Percentiles rank a stretch among this genome's conserved stretches.
These are phyloP conservation scores for Scolopax bukidnonensis DNA, from an alignment of 2,797 vertebrate species.

Conservation along the genomic window DNA sequence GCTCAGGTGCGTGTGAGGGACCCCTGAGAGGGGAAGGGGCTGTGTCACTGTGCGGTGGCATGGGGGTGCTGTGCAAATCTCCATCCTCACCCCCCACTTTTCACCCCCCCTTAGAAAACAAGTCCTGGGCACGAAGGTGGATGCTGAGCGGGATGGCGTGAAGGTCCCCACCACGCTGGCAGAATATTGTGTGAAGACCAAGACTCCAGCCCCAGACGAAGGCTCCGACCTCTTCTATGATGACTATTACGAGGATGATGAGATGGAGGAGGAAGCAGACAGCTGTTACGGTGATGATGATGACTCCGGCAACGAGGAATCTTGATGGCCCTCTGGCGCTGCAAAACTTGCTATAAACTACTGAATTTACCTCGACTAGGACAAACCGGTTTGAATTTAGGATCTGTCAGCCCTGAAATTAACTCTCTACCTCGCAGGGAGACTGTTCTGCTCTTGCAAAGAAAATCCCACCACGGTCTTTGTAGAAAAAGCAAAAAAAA, in stretches of 20 bases:
- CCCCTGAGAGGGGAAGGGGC: background rate
- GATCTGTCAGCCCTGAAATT: conserved; percentile 51
- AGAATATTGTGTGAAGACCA: conserved; percentile 94
- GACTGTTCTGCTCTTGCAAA: conserved; percentile 47
- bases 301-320: conserved; percentile 93
- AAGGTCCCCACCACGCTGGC: conserved; percentile 95
- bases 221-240: conserved; percentile 95
- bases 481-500: conserved; percentile 21
- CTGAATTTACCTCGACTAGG: conserved; percentile 74
- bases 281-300: conserved; percentile 92
- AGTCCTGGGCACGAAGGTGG: conserved; percentile 91
- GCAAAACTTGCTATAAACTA: conserved; percentile 52
- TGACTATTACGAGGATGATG: conserved; percentile 92
- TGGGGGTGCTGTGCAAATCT: background rate
- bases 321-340: conserved; percentile 79
- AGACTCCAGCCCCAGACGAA: conserved; percentile 88
- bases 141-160: conserved; percentile 91
- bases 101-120: conserved; percentile 84
- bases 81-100: background rate
- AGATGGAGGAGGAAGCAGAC: conserved; percentile 87
- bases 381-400: conserved; percentile 64
- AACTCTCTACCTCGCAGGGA: conserved; percentile 69
- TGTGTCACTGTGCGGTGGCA: rapidly evolving
- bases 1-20: rapidly evolving
- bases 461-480: background rate